phyloP scores from a whole-genome alignment of 2,113 vertebrate species.

The Mustelus asterias region DNA sequence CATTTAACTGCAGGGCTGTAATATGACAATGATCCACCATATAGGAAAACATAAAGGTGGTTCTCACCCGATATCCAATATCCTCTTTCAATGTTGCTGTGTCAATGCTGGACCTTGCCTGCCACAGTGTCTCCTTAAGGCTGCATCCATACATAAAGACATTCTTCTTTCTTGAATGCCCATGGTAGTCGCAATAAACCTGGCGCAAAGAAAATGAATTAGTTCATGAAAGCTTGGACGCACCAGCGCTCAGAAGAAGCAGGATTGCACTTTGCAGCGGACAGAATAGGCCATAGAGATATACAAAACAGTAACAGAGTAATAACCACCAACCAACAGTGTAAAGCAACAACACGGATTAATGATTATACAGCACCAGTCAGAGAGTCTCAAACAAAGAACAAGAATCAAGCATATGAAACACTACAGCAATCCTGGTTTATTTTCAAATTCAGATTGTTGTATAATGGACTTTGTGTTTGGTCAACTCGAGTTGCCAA shows the following conservation, averaged over 20 bases:
- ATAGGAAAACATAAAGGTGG: not conserved
- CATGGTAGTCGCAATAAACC: constrained; percentile 94
- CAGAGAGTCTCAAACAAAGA: not conserved
- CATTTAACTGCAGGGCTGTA: not conserved
- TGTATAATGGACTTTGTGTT: not conserved
- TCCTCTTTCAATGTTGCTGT: constrained; percentile 64
- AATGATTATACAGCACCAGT: not conserved
- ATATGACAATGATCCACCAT: not conserved
- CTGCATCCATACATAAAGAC: constrained; percentile 89
- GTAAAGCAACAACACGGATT: not conserved
- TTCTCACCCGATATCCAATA: constrained; percentile 72
- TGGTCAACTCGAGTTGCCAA: not conserved
- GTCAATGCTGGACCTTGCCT: constrained; percentile 62
- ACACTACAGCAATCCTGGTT: not conserved
- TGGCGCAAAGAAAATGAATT: constrained; percentile 42
- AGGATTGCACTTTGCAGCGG: not conserved
- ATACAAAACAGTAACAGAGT: not conserved
- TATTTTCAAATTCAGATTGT: not conserved
- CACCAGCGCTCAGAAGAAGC: constrained; percentile 41
- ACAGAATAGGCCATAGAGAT: not conserved
- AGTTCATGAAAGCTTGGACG: constrained; percentile 37
- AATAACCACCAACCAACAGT: not conserved
- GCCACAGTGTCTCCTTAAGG: constrained; percentile 84
- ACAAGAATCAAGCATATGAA: not conserved
- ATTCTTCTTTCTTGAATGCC: constrained; percentile 87